Percentiles rank a stretch among this genome's conserved stretches.
These are phyloP conservation scores for Halocynthia aurantium DNA, from an alignment of 23 tunicate genomes.

Conservation along the genomic window DNA sequence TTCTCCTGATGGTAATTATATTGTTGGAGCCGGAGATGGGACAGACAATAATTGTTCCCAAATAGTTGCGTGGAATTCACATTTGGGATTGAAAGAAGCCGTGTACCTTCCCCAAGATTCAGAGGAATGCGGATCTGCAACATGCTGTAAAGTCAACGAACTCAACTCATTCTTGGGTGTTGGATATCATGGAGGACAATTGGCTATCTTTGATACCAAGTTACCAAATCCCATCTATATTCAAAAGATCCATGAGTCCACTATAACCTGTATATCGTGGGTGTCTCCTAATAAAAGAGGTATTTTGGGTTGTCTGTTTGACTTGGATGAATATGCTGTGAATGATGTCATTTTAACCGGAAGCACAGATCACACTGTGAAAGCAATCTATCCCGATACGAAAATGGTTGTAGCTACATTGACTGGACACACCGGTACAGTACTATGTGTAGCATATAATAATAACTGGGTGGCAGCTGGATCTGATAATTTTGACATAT, in stretches of 20 bases:
- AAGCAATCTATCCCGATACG: conserved; percentile 6
- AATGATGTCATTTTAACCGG: conserved; percentile 12
- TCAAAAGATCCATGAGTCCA: conserved; percentile 5
- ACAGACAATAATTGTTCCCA: conserved; percentile 8
- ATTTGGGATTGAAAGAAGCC: conserved; percentile 14
- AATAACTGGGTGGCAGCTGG: conserved; percentile 24
- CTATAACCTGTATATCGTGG: conserved; percentile 21
- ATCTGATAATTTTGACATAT: conserved; percentile 19
- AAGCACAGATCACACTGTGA: conserved; percentile 15
- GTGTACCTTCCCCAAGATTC: background rate
- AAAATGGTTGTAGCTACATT: conserved; percentile 14
- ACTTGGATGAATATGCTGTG: background rate
- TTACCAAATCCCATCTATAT: background rate
- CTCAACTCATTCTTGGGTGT: conserved; percentile 9
- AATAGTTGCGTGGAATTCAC: conserved; percentile 19
- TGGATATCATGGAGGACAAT: conserved; percentile 32
- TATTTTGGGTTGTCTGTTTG: background rate
- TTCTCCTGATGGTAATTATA: background rate
- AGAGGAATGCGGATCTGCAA: conserved; percentile 4
- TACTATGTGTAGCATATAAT: conserved; percentile 4
- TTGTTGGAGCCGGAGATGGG: conserved; percentile 30
- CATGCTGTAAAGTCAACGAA: conserved; percentile 19
- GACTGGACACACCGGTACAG: conserved; percentile 31
- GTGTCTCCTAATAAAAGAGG: background rate
- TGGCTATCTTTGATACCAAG: conserved; percentile 19